phyloP scores from a whole-genome alignment of 2,113 vertebrate genomes.

The Ailuropoda melanoleuca region DNA sequence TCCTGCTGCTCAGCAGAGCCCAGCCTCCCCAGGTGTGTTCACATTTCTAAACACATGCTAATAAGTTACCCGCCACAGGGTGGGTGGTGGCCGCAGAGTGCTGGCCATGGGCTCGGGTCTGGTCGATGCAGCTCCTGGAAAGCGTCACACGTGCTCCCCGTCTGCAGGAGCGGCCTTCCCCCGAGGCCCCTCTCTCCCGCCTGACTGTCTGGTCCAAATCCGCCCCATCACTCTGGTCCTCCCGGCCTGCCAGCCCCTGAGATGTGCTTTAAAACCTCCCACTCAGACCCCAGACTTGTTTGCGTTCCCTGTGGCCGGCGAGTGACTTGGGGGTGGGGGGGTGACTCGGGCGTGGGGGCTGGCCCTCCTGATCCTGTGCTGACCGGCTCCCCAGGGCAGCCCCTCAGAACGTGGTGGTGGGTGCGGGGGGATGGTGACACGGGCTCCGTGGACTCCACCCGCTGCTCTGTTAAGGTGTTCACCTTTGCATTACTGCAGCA shows the following conservation, averaged over 20 bases:
- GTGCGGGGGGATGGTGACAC: fast-evolving
- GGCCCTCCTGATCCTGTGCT: neutral
- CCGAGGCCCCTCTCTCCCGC: fast-evolving
- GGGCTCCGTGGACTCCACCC: fast-evolving
- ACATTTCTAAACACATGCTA: neutral
- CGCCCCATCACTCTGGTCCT: fast-evolving
- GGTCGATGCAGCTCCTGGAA: neutral
- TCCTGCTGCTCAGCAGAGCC: neutral
- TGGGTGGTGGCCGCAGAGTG: neutral
- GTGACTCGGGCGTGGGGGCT: no score
- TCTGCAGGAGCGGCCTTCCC: neutral
- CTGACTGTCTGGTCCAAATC: neutral
- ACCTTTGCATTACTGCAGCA: fast-evolving
- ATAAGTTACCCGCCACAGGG: neutral
- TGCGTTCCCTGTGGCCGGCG: fast-evolving
- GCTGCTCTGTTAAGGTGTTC: fast-evolving
- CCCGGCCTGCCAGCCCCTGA: fast-evolving
- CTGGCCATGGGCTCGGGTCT: neutral
- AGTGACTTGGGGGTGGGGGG: neutral
- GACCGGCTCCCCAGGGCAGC: fast-evolving
- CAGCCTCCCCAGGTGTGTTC: neutral
- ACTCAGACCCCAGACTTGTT: fast-evolving
- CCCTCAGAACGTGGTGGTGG: neutral
- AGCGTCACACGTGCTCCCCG: neutral
- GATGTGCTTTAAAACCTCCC: neutral